These are phyloP conservation scores for Numenius arquata DNA, from an alignment of 2,113 vertebrate species.

Conservation along the genomic window DNA sequence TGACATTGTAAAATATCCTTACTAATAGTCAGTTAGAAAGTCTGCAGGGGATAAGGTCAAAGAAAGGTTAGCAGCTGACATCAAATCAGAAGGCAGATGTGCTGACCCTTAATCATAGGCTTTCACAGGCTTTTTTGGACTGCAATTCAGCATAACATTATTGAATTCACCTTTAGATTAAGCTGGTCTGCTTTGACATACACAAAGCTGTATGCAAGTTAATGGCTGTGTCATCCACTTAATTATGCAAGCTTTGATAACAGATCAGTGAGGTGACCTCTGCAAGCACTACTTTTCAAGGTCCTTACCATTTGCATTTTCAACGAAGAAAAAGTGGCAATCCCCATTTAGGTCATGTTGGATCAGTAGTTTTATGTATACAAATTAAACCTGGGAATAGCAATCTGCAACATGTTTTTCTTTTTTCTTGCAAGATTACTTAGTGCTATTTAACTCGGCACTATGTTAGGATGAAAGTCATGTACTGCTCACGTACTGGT, in stretches of 20 bases:
- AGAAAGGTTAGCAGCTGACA: conserved; percentile 70
- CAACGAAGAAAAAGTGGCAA: background rate
- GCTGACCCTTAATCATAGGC: conserved; percentile 66
- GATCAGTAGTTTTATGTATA: background rate
- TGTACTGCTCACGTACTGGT: background rate
- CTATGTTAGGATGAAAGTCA: background rate
- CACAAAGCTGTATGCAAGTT: conserved; percentile 17
- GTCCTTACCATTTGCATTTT: conserved; percentile 19
- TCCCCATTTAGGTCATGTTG: background rate
- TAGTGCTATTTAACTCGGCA: background rate
- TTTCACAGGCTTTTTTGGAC: conserved; percentile 21
- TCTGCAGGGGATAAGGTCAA: conserved; percentile 59
- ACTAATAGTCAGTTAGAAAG: conserved; percentile 46
- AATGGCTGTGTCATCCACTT: conserved; percentile 43
- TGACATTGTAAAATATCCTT: conserved; percentile 35
- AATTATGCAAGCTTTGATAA: conserved; percentile 32
- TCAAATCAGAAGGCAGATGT: conserved; percentile 59
- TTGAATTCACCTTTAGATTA: conserved; percentile 65
- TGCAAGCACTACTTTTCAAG: background rate
- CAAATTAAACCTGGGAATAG: background rate
- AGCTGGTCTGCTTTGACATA: conserved; percentile 36
- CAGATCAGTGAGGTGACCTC: conserved; percentile 15
- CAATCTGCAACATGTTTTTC: background rate
- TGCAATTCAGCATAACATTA: conserved; percentile 72
- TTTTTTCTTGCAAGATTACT: background rate